Base-by-base conservation (phyloP, 2,888 invertebrate species). In the Polymixis flavicincta region DNA sequence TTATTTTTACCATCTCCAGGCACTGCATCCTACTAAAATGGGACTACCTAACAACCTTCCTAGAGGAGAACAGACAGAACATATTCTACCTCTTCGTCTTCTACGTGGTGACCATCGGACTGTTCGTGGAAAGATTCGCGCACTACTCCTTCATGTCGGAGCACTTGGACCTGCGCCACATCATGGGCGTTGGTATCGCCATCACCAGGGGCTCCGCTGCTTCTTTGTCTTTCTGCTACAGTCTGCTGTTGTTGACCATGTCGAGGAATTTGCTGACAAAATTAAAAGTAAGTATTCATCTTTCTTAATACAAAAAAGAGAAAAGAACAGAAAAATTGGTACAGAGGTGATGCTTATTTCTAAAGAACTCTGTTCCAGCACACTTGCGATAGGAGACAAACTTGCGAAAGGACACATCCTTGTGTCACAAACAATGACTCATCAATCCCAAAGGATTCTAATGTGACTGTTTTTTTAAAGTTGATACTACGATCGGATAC, bases 61-160 rank as follows among this genome's bases (percentile, higher is more conserved):
- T 99, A 77, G 99, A 99, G 95, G 99, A 99, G 92, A 99, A 99
- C 93, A 97, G 99, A 22, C 99, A 99, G 90, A 99, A 99, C 91
- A 99, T 99, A 81, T 99, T 99, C 93, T 99, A 99, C 92, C 96
- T 99, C 52, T 99, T 99, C 93, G 97, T 99, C 13, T 99, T 99
- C 95, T 99, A 99, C 92, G 98, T 99, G n/a, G 97, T 99, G 64
- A 99, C 99, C 4, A 98, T 99, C 84, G 98, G 98, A 0, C 94
- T 99, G n/a, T 99, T 99, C 91, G 98, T 99, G 14, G 99, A 99
- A 92, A 97, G 99, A 91, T 99, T 99, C 91, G 99, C 99, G 74
- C 99, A 99, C 96, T 99, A 99, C 92, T 99, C 99, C 0, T 99
- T 99, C 93, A 98, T 99, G 98, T 98, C 99, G 0, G 99, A 99